Evolutionary conservation across 2,888 invertebrate species (phyloP), one percentile per base, ranked within the genome.

Genomic region (Amphimallon solstitiale): DNA sequence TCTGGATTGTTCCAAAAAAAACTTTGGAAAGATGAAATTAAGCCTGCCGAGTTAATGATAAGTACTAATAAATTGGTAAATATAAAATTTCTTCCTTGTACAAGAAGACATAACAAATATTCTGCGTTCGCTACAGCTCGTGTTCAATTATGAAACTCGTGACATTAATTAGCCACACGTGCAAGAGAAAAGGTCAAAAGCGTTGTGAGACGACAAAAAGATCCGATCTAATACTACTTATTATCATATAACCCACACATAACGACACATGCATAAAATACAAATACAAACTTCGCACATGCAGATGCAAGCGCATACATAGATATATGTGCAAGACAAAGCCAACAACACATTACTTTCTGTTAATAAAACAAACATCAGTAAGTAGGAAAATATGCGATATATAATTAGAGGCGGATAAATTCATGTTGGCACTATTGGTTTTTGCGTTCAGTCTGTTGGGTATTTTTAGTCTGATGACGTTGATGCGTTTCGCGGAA

Each of bases 321-420:
- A 40, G n/a, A n/a, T n/a, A n/a, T n/a, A n/a, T n/a, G n/a, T n/a
- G n/a, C 40, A 40, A 43, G 29, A 43, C 43, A 56, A 40, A 43
- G 23, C 40, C 14, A 6, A 15, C 40, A 43, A 43, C 43, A 43
- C 43, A 43, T 56, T 56, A 56, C n/a, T 14, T 43, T 56, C 14
- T 23, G 21, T 29, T 21, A 56, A 23, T 56, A 56, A 54, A 43
- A 15, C 43, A 56, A 40, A 56, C 40, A 40, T 21, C 29, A n/a
- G 43, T 43, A 56, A 56, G 29, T 14, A 2, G 15, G 35, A 15
- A 56, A 56, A 56, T 43, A 56, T 43, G 54, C 23, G 56, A 43
- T 56, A 56, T n/a, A n/a, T 56, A 56, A 56, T 56, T 56, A 56
- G 21, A 56, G 56, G 43, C 56, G 19, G 43, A 56, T 56, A 56